phyloP scores from a whole-genome alignment of 2,113 vertebrate species.

The Bufo bufo region DNA sequence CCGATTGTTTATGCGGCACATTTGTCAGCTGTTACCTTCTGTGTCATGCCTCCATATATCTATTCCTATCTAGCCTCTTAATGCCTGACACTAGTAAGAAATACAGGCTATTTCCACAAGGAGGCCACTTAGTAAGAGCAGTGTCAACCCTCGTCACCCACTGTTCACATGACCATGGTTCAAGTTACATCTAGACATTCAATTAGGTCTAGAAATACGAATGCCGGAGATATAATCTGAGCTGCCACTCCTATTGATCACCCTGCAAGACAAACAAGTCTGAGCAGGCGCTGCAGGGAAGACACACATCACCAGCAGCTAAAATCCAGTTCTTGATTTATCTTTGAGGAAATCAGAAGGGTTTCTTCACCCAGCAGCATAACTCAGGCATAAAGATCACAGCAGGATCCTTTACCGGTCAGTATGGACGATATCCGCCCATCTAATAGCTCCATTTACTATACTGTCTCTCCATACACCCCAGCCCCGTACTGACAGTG shows the following conservation, averaged over 20 bases:
- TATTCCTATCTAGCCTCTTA: neutral
- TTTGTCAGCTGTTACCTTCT: neutral
- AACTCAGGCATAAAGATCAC: neutral
- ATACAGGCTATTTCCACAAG: neutral
- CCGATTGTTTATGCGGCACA: too few relatives aligned
- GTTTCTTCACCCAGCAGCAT: neutral
- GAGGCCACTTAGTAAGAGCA: neutral
- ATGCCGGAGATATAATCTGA: neutral
- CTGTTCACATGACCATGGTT: neutral
- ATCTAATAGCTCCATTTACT: neutral
- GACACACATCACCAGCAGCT: neutral
- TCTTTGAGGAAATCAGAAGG: neutral
- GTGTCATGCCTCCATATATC: neutral
- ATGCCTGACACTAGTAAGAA: neutral
- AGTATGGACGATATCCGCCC: neutral
- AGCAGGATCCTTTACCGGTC: neutral
- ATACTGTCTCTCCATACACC: neutral
- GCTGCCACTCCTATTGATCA: constrained; percentile 8
- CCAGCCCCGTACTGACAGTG: too few relatives aligned
- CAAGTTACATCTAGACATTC: neutral
- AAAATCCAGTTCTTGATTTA: neutral
- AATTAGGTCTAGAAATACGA: neutral
- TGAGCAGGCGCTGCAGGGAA: constrained; percentile 17
- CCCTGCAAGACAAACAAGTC: constrained; percentile 27
- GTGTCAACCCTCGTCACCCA: neutral